phyloP scores from a whole-genome alignment of 2,888 invertebrate species.

The Harpalus rufipes region DNA sequence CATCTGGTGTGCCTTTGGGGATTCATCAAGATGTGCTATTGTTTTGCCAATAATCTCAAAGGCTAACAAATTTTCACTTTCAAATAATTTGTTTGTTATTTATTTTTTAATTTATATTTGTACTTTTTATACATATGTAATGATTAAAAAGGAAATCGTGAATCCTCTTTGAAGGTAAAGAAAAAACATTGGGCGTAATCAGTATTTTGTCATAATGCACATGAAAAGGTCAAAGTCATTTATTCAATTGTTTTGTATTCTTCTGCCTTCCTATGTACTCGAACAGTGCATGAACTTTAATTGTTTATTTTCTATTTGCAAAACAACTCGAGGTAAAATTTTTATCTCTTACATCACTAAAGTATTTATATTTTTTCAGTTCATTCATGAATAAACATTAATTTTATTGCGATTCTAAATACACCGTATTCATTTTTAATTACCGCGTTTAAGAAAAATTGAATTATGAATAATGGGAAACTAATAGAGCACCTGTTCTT shows the following conservation, averaged over 20 bases:
- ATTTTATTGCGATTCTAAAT: constrained; percentile 11
- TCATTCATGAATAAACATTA: constrained; percentile 35
- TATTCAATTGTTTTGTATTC: constrained; percentile 22
- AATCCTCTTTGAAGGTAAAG: not conserved
- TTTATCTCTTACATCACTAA: constrained; percentile 23
- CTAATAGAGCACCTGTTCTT: constrained; percentile 21
- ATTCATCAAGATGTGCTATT: no score
- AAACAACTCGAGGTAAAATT: constrained; percentile 29
- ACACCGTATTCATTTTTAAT: not conserved
- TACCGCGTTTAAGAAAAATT: not conserved
- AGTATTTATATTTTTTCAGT: not conserved
- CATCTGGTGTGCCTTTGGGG: no score
- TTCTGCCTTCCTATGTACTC: constrained; percentile 5
- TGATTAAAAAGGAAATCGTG: no score
- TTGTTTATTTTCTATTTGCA: constrained; percentile 20
- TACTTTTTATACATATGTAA: no score
- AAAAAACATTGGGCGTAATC: constrained; percentile 1
- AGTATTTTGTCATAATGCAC: not conserved
- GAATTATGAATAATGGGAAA: constrained; percentile 6
- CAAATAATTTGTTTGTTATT: no score
- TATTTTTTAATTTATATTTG: no score
- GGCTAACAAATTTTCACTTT: no score
- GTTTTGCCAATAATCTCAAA: no score
- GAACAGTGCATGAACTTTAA: constrained; percentile 30
- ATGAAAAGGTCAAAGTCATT: constrained; percentile 35